Evolutionary conservation across 92 coral and sea anemone genomes (phyloP).

Genomic region (Galaxea fascicularis): DNA sequence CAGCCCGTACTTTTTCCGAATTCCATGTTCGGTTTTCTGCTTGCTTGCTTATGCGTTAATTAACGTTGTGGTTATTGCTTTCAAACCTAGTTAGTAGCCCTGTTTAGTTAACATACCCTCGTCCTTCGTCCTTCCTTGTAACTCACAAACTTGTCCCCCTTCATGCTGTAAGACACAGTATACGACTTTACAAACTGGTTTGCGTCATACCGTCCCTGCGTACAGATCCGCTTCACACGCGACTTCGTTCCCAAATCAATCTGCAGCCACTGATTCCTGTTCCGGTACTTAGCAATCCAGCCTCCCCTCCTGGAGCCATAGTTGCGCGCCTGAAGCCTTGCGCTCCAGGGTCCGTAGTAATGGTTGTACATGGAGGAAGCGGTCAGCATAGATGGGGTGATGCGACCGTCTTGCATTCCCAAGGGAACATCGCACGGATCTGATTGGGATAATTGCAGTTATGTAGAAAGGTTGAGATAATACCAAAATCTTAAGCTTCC

Average conservation of each 20-base stretch:
- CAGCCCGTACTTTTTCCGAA: too few species aligned
- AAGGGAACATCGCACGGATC: conserved; percentile 81
- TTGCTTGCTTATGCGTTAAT: not conserved
- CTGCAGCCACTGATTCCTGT: conserved; percentile 68
- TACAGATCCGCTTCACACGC: conserved; percentile 52
- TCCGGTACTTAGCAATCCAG: conserved; percentile 66
- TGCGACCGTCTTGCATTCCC: conserved; percentile 85
- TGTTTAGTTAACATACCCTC: not conserved
- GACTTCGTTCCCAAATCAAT: conserved; percentile 63
- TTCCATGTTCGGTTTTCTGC: too few species aligned
- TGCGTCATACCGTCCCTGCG: conserved; percentile 79
- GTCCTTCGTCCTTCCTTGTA: conserved; percentile 61
- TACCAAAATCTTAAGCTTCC: not conserved
- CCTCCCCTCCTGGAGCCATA: conserved; percentile 69
- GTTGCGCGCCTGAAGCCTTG: conserved; percentile 78
- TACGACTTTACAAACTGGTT: conserved; percentile 71
- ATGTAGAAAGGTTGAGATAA: not conserved
- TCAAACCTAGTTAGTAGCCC: not conserved
- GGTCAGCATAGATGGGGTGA: conserved; percentile 70
- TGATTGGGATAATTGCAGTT: conserved; percentile 2
- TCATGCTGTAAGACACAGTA: conserved; percentile 61
- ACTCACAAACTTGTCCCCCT: conserved; percentile 53
- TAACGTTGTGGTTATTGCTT: not conserved
- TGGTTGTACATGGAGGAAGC: conserved; percentile 80
- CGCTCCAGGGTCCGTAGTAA: conserved; percentile 83